Percentiles rank a stretch among this genome's conserved stretches.
Evolutionary conservation across 2,888 invertebrate genomes (phyloP).

Genomic region (Euzophera pinguis): DNA sequence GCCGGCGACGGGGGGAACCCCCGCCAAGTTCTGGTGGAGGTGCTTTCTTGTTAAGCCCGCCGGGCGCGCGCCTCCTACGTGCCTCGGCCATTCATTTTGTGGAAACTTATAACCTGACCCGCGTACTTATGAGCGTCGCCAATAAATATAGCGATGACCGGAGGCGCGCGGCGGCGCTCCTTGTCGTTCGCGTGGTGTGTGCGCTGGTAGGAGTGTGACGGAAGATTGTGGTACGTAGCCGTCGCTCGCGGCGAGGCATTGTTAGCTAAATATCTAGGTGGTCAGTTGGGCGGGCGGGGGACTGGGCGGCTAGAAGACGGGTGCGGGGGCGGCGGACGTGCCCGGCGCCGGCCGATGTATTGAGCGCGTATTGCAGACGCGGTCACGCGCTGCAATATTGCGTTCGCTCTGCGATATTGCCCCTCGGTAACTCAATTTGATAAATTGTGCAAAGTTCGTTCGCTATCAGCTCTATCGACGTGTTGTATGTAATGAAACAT

Average conservation of each 20-base stretch:
- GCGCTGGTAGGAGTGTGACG: constrained; percentile 51
- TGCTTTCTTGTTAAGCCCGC: constrained; percentile 72
- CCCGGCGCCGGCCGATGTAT: constrained; percentile 77
- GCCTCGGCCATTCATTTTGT: constrained; percentile 77
- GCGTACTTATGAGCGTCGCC: constrained; percentile 80
- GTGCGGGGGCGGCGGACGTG: constrained; percentile 38
- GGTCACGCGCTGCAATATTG: constrained; percentile 80
- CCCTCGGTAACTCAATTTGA: constrained; percentile 78
- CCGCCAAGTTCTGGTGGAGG: constrained; percentile 68
- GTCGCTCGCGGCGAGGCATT: constrained; percentile 68
- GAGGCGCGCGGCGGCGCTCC: constrained; percentile 59
- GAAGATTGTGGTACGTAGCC: constrained; percentile 46
- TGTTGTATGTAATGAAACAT: constrained; percentile 34
- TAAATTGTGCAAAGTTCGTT: constrained; percentile 76
- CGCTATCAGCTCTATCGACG: constrained; percentile 57
- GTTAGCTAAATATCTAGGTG: constrained; percentile 80
- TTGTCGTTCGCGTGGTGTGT: constrained; percentile 42
- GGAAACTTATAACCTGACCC: constrained; percentile 79
- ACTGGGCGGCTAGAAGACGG: constrained; percentile 51
- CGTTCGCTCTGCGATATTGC: constrained; percentile 77
- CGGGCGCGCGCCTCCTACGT: constrained; percentile 73
- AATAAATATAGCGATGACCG: constrained; percentile 80
- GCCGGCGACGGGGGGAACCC: constrained; percentile 58
- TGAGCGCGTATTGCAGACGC: constrained; percentile 80
- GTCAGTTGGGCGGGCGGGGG: constrained; percentile 69